Conservation (phyloP, 2,797 vertebrate genomes). For the Smutsia temminckii region DNA sequence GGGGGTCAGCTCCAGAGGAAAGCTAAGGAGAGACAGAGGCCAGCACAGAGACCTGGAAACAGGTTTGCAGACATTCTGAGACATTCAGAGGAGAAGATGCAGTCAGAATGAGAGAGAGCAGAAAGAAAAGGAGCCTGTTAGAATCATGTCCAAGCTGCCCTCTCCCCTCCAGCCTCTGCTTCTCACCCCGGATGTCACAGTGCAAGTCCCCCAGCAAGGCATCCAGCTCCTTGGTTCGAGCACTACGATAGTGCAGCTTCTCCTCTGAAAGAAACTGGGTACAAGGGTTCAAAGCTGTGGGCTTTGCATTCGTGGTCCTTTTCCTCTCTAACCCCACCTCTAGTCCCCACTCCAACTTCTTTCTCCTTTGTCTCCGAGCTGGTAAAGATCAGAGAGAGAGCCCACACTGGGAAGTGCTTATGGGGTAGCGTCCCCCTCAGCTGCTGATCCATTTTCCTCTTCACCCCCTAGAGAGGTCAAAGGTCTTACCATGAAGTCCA, state of each 20-base stretch:
- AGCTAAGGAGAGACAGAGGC: not conserved
- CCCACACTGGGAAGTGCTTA: not conserved
- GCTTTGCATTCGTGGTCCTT: not conserved
- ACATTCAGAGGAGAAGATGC: not conserved
- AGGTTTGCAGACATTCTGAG: not conserved
- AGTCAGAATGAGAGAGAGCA: not conserved
- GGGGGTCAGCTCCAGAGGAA: constrained; percentile 9
- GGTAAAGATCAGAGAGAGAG: not conserved
- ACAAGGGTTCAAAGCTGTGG: not conserved
- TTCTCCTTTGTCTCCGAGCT: not conserved
- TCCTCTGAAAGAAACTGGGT: constrained; percentile 93
- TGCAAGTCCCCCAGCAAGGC: constrained; percentile 94
- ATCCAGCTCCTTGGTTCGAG: constrained; percentile 95
- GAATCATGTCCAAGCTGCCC: not conserved
- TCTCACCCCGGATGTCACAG: constrained; percentile 94
- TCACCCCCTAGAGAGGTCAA: not conserved
- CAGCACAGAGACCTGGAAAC: not conserved
- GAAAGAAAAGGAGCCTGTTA: not conserved
- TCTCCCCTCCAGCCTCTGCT: not conserved
- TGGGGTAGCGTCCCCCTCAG: not conserved
- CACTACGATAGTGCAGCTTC: constrained; percentile 94
- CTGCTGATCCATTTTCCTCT: not conserved
- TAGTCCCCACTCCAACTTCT: not conserved
- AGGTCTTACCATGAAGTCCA: constrained; percentile 94
- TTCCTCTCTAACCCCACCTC: not conserved